Base-by-base conservation (phyloP, 1,140 invertebrate genomes). In the Hormaphis cornu region DNA sequence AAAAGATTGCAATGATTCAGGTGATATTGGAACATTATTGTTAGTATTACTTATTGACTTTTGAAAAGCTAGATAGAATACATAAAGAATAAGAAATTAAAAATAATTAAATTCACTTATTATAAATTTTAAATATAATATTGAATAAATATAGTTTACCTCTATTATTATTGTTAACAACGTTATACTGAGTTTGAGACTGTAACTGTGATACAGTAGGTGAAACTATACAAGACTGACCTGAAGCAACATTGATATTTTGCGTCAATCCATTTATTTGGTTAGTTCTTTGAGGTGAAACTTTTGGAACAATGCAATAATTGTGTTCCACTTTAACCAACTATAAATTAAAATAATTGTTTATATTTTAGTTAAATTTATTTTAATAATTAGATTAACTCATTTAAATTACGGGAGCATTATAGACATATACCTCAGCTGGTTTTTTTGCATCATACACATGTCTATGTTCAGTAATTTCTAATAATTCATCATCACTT, bases 251-350 rank as follows among this genome's bases (percentile, higher is more conserved):
- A 46, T 46, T 48, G 20, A 18, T n/a, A 22, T 40, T 63, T 20
- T 40, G 12, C 20, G 42, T 44, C 4, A 63, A 48, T 14, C 59
- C 59, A 63, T 63, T 63, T 10, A 63, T 16, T 63, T 63, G 59
- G 10, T 48, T 63, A 33, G 6, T 30, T 33, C 26, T 14, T 44
- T 28, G 59, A 28, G 59, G 59, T 44, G 42, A 63, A 9, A 33
- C 9, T 33, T 26, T 63, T 28, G 42, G 59, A 14, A 63, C 26
- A 48, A 63, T 22, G 10, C 59, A 63, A 63, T 63, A 63, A 28
- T 46, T 63, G 42, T 63, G 59, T 46, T 63, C 59, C 59, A 63
- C 59, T 63, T 46, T 63, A 20, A 63, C 48, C 20, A 63, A 46
- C 59, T 63, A 12, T 18, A 63, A 59, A 24, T 37, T 8, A 42